phyloP scores from a whole-genome alignment of 2,113 vertebrate species.

The Rhodinocichla rosea region DNA sequence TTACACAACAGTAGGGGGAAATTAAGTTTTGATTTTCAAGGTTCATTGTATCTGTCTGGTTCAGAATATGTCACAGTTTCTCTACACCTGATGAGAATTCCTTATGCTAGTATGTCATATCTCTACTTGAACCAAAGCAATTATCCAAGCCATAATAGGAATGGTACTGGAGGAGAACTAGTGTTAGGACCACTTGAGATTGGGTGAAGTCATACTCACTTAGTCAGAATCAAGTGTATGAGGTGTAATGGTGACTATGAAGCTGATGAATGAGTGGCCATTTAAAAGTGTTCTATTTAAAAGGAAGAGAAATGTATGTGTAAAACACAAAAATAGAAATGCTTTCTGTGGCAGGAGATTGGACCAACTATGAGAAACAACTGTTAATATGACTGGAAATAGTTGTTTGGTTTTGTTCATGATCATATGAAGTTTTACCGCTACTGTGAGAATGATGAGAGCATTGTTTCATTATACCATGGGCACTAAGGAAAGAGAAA shows the following conservation, averaged over 20 bases:
- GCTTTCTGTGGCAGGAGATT: neutral
- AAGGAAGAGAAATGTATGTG: neutral
- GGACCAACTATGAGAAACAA: neutral
- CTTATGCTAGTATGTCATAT: neutral
- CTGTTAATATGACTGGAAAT: neutral
- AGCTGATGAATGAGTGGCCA: neutral
- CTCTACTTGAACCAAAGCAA: neutral
- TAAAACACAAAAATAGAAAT: constrained; percentile 9
- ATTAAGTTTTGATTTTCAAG: neutral
- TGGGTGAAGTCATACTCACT: constrained; percentile 25
- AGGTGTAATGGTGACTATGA: neutral
- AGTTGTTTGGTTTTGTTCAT: neutral
- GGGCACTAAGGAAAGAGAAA: neutral
- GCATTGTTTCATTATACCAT: neutral
- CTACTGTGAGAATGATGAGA: neutral
- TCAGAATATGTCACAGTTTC: neutral
- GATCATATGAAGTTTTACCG: neutral
- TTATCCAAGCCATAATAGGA: neutral
- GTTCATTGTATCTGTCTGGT: neutral
- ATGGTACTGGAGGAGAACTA: neutral
- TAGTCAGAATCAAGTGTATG: neutral
- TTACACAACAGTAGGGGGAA: neutral
- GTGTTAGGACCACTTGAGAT: neutral
- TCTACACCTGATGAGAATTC: neutral
- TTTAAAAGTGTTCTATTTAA: neutral